Conservation (phyloP, 1,140 invertebrate genomes). For the Sitobion miscanthi region DNA sequence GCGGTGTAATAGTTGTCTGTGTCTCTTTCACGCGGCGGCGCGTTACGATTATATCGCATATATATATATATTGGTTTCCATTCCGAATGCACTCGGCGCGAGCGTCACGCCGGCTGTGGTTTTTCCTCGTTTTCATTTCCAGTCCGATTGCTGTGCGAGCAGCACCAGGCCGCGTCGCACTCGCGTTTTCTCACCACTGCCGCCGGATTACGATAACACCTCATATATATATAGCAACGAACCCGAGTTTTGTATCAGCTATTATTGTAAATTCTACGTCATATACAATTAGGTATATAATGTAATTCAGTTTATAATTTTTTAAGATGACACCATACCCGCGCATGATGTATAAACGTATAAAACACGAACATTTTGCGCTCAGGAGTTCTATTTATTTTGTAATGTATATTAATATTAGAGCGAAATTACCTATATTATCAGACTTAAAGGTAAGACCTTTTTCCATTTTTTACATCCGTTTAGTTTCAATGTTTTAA, state of each 20-base stretch:
- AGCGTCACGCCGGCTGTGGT: conserved; percentile 38
- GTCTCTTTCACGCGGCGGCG: conserved; percentile 35
- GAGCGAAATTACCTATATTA: not conserved
- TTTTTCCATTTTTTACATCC: not conserved
- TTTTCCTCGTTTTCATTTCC: conserved; percentile 43
- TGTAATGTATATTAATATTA: not conserved
- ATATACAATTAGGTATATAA: too few species aligned
- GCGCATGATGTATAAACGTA: too few species aligned
- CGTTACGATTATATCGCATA: conserved; percentile 8
- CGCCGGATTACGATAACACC: not conserved
- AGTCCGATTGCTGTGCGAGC: conserved; percentile 34
- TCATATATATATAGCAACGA: too few species aligned
- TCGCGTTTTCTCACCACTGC: not conserved
- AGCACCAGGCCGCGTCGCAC: not conserved
- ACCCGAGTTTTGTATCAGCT: too few species aligned
- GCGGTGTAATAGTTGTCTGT: not conserved
- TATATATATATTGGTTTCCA: conserved; percentile 19
- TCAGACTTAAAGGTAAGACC: not conserved
- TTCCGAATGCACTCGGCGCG: conserved; percentile 50
- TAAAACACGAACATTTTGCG: not conserved
- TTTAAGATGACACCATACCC: too few species aligned
- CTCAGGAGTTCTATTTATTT: too few species aligned
- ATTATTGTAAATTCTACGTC: too few species aligned
- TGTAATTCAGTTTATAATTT: too few species aligned
- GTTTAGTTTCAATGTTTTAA: not conserved